Evolutionary conservation across 2,888 invertebrate genomes (phyloP).

Genomic region (Cryptus viduatorius): DNA sequence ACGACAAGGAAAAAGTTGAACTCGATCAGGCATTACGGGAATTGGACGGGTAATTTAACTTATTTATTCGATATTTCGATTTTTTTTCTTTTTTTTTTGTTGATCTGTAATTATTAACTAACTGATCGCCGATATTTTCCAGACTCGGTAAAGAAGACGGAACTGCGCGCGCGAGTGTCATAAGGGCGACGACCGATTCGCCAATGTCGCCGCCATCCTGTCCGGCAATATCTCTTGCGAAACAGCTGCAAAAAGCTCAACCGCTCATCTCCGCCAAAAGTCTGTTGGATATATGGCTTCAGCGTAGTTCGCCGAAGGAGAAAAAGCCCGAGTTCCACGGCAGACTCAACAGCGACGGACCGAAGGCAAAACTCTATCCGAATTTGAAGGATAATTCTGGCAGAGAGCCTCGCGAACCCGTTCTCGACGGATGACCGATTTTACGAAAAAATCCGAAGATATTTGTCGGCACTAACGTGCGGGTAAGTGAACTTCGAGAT

Average conservation of each 20-base stretch:
- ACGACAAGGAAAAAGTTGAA: slow-evolving; percentile 87
- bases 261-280: slow-evolving; percentile 85
- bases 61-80: background rate
- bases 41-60: slow-evolving; percentile 85
- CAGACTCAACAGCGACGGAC: slow-evolving; percentile 86
- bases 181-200: slow-evolving; percentile 93
- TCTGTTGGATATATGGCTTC: slow-evolving; percentile 89
- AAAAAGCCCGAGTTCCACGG: slow-evolving; percentile 88
- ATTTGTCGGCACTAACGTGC: slow-evolving; percentile 83
- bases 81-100: background rate
- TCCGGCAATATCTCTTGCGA: slow-evolving; percentile 76
- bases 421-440: slow-evolving; percentile 78
- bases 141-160: slow-evolving; percentile 82
- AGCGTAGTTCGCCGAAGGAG: slow-evolving; percentile 86
- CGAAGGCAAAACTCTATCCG: slow-evolving; percentile 90
- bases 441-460: slow-evolving; percentile 27
- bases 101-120: no score
- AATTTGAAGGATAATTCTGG: slow-evolving; percentile 87
- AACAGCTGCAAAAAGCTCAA: slow-evolving; percentile 80
- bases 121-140: background rate
- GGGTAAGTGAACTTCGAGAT: slow-evolving; percentile 42
- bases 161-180: slow-evolving; percentile 86
- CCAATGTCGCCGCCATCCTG: slow-evolving; percentile 92
- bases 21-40: slow-evolving; percentile 87
- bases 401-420: slow-evolving; percentile 84